These are phyloP conservation scores for Agonopterix alstromeriana DNA, from an alignment of 2,888 invertebrate species.

Conservation along the genomic window DNA sequence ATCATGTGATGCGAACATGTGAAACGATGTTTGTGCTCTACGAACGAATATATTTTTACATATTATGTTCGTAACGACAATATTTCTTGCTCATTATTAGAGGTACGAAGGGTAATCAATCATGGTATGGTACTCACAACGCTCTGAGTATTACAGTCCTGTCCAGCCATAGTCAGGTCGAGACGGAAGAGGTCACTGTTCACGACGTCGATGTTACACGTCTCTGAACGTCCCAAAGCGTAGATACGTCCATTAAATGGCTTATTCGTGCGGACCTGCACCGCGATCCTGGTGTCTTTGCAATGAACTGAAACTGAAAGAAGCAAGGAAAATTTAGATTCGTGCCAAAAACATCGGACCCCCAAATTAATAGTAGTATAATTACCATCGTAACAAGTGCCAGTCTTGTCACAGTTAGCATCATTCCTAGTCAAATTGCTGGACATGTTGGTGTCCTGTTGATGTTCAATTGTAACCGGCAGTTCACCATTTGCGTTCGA, in stretches of 20 bases:
- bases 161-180: constrained; percentile 94
- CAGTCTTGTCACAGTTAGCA: constrained; percentile 95
- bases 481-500: constrained; percentile 69
- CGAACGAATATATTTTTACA: no score
- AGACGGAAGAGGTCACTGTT: constrained; percentile 95
- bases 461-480: constrained; percentile 86
- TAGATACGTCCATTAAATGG: constrained; percentile 97
- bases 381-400: constrained; percentile 96
- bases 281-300: constrained; percentile 95
- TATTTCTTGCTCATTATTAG: no score
- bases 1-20: no score
- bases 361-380: constrained; percentile 1
- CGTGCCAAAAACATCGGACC: background rate
- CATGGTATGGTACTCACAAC: constrained; percentile 80
- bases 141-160: constrained; percentile 96
- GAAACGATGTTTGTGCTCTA: no score
- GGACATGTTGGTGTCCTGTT: constrained; percentile 81
- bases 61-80: no score
- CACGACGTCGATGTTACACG: constrained; percentile 95
- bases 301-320: constrained; percentile 93
- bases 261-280: constrained; percentile 94
- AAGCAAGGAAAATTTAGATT: background rate
- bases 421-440: constrained; percentile 86
- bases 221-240: constrained; percentile 94
- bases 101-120: no score